Base-by-base conservation (phyloP, 2,888 invertebrate genomes). In the Pollenia angustigena region DNA sequence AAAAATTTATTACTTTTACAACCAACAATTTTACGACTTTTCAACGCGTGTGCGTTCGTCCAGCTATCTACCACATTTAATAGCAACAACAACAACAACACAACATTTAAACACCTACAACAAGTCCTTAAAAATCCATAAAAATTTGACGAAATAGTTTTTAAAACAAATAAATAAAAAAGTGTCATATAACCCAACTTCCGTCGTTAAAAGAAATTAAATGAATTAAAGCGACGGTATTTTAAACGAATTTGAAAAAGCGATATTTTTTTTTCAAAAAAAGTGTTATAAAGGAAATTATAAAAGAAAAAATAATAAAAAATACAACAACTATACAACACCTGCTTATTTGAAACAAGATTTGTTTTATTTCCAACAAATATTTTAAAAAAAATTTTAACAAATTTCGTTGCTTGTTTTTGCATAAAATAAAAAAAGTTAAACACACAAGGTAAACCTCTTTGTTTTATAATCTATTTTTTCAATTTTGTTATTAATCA, bases 381-480 rank as follows among this genome's bases (percentile, higher is more conserved):
- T 11, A 32, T 32, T 32, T 6, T 6, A 76, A n/a, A 64, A 40
- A 66, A 50, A 58, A 76, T 68, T 85, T 85, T 71, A 83, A 74
- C 54, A 87, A 81, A 81, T 78, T 81, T 78, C 62, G 86, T 87
- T 87, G 82, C 60, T 83, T 74, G 62, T 58, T 71, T 75, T 81
- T 76, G 62, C 76, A 82, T 32, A 69, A 76, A 82, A 52, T 18
- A 58, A 60, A 71, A 71, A 85, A 48, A 64, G 44, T 50, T 64
- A 44, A 52, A 74, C 56, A 69, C 78, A 84, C 81, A 87, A 87
- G 87, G 87, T 87, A 87, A 87, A 87, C 83, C 78, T 81, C 80
- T 87, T 76, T 76, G 62, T 58, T 64, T 79, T 48, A 23, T 81
- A 23, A 23, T 58, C 14, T 48, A 12, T 56, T 8, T 50, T 76